phyloP scores from a whole-genome alignment of 2,113 vertebrate species.

The Gnathonemus echidnorhynchus region DNA sequence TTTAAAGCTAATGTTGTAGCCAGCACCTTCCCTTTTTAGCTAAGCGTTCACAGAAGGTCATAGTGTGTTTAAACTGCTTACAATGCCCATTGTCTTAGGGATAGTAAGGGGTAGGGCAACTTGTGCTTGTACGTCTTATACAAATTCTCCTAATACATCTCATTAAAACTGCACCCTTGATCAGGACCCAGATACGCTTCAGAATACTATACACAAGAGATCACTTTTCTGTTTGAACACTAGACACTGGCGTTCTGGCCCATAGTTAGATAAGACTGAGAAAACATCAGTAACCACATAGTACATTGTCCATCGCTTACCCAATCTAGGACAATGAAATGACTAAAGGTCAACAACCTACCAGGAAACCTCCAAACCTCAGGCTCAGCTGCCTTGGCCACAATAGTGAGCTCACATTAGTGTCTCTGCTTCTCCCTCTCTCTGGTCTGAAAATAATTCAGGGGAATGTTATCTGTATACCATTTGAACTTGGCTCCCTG shows the following conservation, averaged over 20 bases:
- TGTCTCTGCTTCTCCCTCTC: not conserved
- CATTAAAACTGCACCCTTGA: not conserved
- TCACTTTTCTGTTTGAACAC: not conserved
- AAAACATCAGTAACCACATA: not conserved
- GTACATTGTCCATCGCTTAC: not conserved
- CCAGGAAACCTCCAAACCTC: not conserved
- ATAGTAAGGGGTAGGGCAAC: not conserved
- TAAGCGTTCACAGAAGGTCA: not conserved
- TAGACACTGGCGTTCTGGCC: not conserved
- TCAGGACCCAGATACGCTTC: not conserved
- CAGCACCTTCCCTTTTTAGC: not conserved
- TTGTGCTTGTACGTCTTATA: not conserved
- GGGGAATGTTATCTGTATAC: not conserved
- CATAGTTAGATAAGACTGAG: not conserved
- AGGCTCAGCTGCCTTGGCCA: not conserved
- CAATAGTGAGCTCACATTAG: not conserved
- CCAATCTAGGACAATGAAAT: not conserved
- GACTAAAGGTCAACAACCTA: not conserved
- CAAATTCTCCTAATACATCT: not conserved
- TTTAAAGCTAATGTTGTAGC: not conserved
- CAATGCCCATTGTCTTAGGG: not conserved
- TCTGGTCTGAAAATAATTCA: not conserved
- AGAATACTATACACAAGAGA: not conserved
- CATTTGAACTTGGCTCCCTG: not conserved
- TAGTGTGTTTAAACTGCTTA: not conserved